Percentiles rank a stretch among this genome's conserved stretches.
These are phyloP conservation scores for Entomobrya proxima DNA, from an alignment of 2,888 invertebrate species.

Conservation along the genomic window DNA sequence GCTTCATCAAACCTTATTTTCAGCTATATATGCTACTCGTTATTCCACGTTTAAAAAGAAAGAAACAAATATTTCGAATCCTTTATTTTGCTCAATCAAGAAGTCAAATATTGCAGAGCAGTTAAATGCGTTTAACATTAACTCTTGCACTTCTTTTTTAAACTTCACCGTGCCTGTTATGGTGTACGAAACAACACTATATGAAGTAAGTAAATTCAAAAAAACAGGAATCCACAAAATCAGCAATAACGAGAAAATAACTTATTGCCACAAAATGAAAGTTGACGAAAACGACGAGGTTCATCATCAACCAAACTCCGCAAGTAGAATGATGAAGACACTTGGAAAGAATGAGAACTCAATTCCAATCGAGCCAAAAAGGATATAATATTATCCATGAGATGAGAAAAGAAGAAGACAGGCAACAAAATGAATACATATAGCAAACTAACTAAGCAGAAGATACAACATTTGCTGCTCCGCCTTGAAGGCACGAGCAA, in stretches of 20 bases:
- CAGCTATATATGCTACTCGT: too few relatives aligned
- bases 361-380: constrained; percentile 74
- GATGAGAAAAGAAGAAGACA: constrained; percentile 64
- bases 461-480: constrained; percentile 73
- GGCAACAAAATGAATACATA: constrained; percentile 68
- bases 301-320: constrained; percentile 69
- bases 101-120: too few relatives aligned
- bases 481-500: constrained; percentile 76
- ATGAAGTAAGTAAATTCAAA: not conserved
- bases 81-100: too few relatives aligned
- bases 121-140: too few relatives aligned
- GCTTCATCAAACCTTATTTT: too few relatives aligned
- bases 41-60: too few relatives aligned
- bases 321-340: constrained; percentile 75
- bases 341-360: constrained; percentile 75
- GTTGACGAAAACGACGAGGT: constrained; percentile 59
- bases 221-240: not conserved
- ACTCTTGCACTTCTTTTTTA: too few relatives aligned
- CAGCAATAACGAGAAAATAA: constrained; percentile 19
- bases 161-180: constrained; percentile 34
- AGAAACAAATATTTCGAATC: too few relatives aligned
- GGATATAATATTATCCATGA: constrained; percentile 69
- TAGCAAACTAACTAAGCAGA: constrained; percentile 70
- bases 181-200: constrained; percentile 13
- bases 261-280: constrained; percentile 36